phyloP scores from a whole-genome alignment of 2,113 vertebrate species.

The Pristiophorus japonicus region DNA sequence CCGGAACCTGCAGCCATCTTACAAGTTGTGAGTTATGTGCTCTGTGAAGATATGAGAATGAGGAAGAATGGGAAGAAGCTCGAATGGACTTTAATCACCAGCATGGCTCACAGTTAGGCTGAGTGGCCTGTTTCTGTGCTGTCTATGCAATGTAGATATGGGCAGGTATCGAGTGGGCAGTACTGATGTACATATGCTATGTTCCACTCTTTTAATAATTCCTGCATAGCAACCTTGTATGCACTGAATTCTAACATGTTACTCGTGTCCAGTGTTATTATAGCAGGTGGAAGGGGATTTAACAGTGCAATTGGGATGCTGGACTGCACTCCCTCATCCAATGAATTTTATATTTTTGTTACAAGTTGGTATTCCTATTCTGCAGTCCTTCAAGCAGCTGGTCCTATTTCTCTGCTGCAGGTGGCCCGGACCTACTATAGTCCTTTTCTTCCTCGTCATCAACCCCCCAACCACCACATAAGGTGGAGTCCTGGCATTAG shows the following conservation, averaged over 20 bases:
- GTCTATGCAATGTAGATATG: not conserved
- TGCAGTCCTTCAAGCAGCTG: not conserved
- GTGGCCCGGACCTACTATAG: too few species aligned
- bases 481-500: too few species aligned
- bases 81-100: not conserved
- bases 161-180: not conserved
- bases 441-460: too few species aligned
- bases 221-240: not conserved
- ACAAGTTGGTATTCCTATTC: not conserved
- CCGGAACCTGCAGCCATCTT: too few species aligned
- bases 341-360: not conserved
- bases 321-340: not conserved
- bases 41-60: too few species aligned
- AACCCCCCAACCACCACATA: too few species aligned
- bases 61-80: not conserved
- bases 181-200: not conserved
- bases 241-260: not conserved
- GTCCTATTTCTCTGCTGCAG: not conserved
- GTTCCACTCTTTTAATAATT: not conserved
- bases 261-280: not conserved
- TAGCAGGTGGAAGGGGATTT: not conserved
- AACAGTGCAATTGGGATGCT: not conserved
- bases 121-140: not conserved
- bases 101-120: not conserved
- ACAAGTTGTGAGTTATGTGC: too few species aligned